These are phyloP conservation scores for Amphiprion ocellaris DNA, from an alignment of 2,113 vertebrate species.

Conservation along the genomic window DNA sequence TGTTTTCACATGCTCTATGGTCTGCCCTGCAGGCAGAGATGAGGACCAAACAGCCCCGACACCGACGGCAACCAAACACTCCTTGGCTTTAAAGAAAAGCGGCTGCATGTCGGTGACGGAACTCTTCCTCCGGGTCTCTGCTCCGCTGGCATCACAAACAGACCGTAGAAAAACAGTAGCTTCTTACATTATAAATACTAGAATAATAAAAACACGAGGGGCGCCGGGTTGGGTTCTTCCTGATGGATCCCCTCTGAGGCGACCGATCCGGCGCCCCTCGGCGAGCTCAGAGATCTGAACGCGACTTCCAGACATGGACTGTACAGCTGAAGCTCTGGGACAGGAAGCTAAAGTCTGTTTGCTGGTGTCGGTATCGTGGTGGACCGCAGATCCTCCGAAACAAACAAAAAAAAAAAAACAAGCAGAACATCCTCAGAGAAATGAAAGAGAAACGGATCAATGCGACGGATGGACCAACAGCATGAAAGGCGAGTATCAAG, in stretches of 20 bases:
- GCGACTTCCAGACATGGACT: constrained; percentile 44
- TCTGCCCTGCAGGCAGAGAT: constrained; percentile 53
- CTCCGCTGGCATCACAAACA: constrained; percentile 47
- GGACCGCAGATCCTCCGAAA: neutral
- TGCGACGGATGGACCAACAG: neutral
- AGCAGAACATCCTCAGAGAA: neutral
- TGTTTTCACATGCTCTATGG: constrained; percentile 79
- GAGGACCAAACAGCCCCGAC: neutral
- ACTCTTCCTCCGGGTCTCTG: constrained; percentile 46
- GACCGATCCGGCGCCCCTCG: constrained; percentile 34
- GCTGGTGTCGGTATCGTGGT: constrained; percentile 55
- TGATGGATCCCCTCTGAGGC: constrained; percentile 25
- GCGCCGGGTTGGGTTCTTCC: constrained; percentile 43
- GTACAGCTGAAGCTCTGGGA: constrained; percentile 61
- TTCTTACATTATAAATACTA: constrained; percentile 65
- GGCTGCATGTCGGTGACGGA: constrained; percentile 3
- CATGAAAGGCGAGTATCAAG: constrained; percentile 40
- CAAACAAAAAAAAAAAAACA: constrained; percentile 12
- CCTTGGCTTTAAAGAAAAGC: constrained; percentile 46
- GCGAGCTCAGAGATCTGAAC: constrained; percentile 42
- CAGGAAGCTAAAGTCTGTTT: constrained; percentile 62
- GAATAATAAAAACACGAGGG: constrained; percentile 62
- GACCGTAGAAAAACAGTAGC: constrained; percentile 76
- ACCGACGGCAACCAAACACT: constrained; percentile 19
- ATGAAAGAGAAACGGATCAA: constrained; percentile 5